These are phyloP conservation scores for Coenonympha arcania DNA, from an alignment of 2,888 invertebrate genomes.

Conservation along the genomic window DNA sequence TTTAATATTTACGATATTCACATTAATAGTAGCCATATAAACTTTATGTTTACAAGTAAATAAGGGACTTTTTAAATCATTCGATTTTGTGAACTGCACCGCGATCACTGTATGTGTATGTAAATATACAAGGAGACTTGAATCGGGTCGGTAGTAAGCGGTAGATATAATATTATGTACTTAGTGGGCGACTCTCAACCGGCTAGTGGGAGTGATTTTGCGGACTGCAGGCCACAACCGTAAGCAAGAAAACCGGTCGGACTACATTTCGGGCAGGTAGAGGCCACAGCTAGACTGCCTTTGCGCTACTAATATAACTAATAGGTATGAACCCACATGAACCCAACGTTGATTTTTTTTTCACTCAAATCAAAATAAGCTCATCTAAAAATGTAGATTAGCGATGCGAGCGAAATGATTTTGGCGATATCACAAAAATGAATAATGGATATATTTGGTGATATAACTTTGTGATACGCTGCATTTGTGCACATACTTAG, in stretches of 20 bases:
- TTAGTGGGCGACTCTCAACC: conserved; percentile 54
- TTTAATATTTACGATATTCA: not conserved
- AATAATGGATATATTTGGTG: too few species aligned
- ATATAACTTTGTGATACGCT: too few species aligned
- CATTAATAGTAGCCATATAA: not conserved
- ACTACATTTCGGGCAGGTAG: conserved; percentile 55
- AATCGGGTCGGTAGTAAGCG: conserved; percentile 50
- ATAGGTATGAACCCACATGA: too few species aligned
- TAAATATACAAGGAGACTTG: conserved; percentile 34
- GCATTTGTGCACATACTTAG: too few species aligned
- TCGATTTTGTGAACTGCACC: not conserved
- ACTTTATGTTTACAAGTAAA: too few species aligned
- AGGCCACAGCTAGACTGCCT: conserved; percentile 30
- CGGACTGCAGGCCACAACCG: conserved; percentile 51
- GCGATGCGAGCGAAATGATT: too few species aligned
- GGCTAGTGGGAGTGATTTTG: conserved; percentile 64
- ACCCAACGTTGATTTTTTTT: not conserved
- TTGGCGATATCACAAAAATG: too few species aligned
- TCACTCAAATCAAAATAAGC: not conserved
- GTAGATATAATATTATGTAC: conserved; percentile 30
- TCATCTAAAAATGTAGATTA: not conserved
- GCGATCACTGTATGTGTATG: not conserved
- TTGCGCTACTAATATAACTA: conserved; percentile 2
- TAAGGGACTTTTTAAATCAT: not conserved
- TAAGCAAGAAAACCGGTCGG: conserved; percentile 66